phyloP scores from a whole-genome alignment of 2,113 vertebrate species.

The Myrmecobius fasciatus region DNA sequence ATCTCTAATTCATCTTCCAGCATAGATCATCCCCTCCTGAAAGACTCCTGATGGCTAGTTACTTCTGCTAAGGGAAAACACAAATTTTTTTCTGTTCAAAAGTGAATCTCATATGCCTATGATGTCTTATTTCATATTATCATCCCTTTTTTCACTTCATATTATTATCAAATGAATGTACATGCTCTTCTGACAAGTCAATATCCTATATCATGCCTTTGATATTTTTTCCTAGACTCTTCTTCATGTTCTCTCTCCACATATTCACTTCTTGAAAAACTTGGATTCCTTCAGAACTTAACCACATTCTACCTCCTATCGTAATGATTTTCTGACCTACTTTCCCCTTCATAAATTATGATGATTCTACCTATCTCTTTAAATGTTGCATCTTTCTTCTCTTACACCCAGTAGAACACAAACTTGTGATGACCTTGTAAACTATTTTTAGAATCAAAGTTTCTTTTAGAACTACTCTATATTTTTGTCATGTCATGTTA shows the following conservation, averaged over 20 bases:
- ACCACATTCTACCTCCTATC: background rate
- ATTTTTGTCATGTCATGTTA: background rate
- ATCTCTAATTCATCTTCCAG: too few relatives aligned
- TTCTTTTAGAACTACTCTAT: background rate
- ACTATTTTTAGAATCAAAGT: background rate
- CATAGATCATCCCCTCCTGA: too few relatives aligned
- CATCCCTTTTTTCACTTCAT: background rate
- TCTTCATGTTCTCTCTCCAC: background rate
- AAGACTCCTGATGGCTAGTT: too few relatives aligned
- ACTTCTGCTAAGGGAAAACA: too few relatives aligned
- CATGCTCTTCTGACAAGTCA: background rate
- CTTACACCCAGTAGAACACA: background rate
- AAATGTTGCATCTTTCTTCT: background rate
- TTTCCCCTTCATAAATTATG: background rate
- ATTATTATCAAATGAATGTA: background rate
- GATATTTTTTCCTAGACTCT: background rate
- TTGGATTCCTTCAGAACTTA: background rate
- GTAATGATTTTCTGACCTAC: background rate
- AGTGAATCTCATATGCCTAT: background rate
- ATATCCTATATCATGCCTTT: background rate
- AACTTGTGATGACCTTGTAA: background rate
- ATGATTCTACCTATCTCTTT: background rate
- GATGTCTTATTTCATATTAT: background rate
- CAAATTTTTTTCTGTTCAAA: background rate
- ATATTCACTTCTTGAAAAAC: background rate